phyloP scores from a whole-genome alignment of 2,113 vertebrate genomes.

The Saguinus imperator region DNA sequence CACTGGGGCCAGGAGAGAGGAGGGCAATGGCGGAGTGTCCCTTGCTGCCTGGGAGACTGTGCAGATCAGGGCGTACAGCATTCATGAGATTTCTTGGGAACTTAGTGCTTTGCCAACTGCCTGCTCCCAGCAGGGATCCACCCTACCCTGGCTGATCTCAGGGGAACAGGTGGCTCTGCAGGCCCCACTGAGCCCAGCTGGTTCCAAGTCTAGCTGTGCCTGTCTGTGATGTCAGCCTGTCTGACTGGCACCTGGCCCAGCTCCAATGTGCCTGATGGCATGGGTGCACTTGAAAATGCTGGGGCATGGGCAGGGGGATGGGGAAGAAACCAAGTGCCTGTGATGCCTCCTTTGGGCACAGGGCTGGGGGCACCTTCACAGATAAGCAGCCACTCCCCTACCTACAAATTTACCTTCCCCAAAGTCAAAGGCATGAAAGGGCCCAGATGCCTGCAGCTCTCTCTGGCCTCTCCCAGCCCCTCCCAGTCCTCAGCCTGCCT shows the following conservation, averaged over 20 bases:
- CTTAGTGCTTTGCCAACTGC: not conserved
- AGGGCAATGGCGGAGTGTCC: not conserved
- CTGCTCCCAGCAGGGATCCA: not conserved
- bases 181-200: not conserved
- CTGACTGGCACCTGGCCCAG: conserved; percentile 41
- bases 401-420: not conserved
- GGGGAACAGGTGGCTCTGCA: not conserved
- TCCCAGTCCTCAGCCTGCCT: not conserved
- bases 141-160: not conserved
- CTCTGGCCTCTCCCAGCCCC: not conserved
- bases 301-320: not conserved
- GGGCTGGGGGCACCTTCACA: not conserved
- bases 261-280: not conserved
- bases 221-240: conserved; percentile 49
- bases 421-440: not conserved
- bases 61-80: not conserved
- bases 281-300: not conserved
- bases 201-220: conserved; percentile 43
- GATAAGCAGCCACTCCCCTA: not conserved
- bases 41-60: not conserved
- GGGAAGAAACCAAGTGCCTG: not conserved
- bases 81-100: not conserved
- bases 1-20: not conserved
- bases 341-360: not conserved
- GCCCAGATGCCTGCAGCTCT: not conserved